Evolutionary conservation across 2,888 invertebrate genomes (phyloP), one percentile per base, ranked within the genome.

Genomic region (Aphidoletes aphidimyza): DNA sequence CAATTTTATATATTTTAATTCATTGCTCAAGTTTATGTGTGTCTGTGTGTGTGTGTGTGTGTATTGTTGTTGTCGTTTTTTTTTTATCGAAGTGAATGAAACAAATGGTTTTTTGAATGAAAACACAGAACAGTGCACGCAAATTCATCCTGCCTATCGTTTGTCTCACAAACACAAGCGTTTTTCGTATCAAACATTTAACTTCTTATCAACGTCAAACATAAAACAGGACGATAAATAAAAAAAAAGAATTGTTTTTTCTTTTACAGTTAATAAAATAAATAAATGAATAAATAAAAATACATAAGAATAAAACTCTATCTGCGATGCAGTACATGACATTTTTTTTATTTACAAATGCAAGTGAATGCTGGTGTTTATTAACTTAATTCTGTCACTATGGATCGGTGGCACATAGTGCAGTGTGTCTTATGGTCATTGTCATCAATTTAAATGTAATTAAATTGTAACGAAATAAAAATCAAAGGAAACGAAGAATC

Each of bases 401-500:
- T 69, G 69, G 69, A 69, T 34, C 69, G n/a, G 69, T 69, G 69
- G 69, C 69, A 69, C 34, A 69, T 69, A 30, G 34, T 30, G 30
- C 30, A 69, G 1, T 17, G 69, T 69, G 69, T 69, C 30, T 69
- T 69, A 69, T 69, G 69, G 69, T 69, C 69, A 69, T 69, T 69
- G 69, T 69, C 69, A 69, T 30, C 69, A 30, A 69, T 69, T 69
- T 69, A 69, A 69, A 69, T 69, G 14, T 69, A 69, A 69, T 69
- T 69, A 30, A 69, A 69, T 69, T 69, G 30, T 54, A 26, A 54
- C 54, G 54, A 54, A 17, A 54, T n/a, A n/a, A n/a, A n/a, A n/a
- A n/a, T n/a, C n/a, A 54, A 54, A 26, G 26, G 54, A 54, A 54
- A 54, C 54, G 54, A n/a, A 42, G 42, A 9, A 14, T 42, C 8